Conservation (phyloP, 2,888 invertebrate species). For the Sinelater perroti region DNA sequence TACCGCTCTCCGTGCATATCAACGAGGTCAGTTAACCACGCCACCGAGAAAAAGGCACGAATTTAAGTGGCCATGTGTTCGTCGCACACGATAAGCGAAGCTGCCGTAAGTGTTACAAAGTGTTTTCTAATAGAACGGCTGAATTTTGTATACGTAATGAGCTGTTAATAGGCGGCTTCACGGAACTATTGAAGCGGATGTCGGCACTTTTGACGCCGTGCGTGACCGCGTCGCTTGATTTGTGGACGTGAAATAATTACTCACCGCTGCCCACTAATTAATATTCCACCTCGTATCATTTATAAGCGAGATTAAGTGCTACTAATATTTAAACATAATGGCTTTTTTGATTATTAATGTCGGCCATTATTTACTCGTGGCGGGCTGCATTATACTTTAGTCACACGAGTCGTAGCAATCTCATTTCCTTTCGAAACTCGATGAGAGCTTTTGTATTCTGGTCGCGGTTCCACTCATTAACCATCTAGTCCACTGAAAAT, state of each 20-base stretch:
- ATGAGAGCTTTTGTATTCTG: slow-evolving; percentile 9
- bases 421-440: slow-evolving; percentile 22
- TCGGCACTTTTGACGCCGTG: slow-evolving; percentile 41
- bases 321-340: slow-evolving; percentile 45
- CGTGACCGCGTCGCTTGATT: slow-evolving; percentile 42
- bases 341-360: slow-evolving; percentile 39
- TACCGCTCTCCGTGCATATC: slow-evolving; percentile 1
- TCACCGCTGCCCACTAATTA: slow-evolving; percentile 43
- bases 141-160: slow-evolving; percentile 19
- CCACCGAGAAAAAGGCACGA: neutral
- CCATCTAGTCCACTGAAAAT: slow-evolving; percentile 9
- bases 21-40: neutral
- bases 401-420: slow-evolving; percentile 15
- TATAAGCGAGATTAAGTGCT: slow-evolving; percentile 43
- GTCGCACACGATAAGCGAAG: neutral
- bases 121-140: slow-evolving; percentile 11
- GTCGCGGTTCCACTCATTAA: slow-evolving; percentile 9
- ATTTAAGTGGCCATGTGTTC: neutral
- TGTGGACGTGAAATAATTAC: slow-evolving; percentile 46
- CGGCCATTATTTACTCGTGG: slow-evolving; percentile 35
- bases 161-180: slow-evolving; percentile 11
- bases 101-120: slow-evolving; percentile 5
- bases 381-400: slow-evolving; percentile 16
- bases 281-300: slow-evolving; percentile 44
- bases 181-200: slow-evolving; percentile 28